Evolutionary conservation across 2,888 invertebrate genomes (phyloP).

Genomic region (Phengaris arion): DNA sequence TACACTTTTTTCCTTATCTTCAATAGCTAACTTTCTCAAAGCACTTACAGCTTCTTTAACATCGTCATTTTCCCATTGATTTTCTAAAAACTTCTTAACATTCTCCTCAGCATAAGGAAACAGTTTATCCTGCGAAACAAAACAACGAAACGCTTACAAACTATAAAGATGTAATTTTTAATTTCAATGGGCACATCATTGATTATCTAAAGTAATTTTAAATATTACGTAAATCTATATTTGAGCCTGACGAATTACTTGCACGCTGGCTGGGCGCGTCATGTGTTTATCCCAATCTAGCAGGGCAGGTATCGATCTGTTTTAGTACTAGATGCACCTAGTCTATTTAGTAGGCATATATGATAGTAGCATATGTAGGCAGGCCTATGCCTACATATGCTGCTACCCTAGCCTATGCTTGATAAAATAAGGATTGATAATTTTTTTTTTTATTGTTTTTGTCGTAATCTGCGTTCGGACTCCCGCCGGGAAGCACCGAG

Average conservation of each 20-base stretch:
- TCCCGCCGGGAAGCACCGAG: too few species aligned
- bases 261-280: not conserved
- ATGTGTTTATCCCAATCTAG: conserved; percentile 6
- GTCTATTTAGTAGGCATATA: not conserved
- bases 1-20: conserved; percentile 79
- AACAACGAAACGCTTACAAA: conserved; percentile 20
- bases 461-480: too few species aligned
- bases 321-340: not conserved
- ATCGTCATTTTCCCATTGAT: conserved; percentile 84
- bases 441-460: too few species aligned
- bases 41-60: conserved; percentile 83
- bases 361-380: too few species aligned
- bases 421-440: too few species aligned
- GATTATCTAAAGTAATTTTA: not conserved
- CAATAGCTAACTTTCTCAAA: conserved; percentile 81
- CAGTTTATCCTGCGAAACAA: conserved; percentile 82
- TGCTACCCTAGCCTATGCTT: too few species aligned
- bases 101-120: conserved; percentile 89
- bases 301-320: not conserved
- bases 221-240: not conserved
- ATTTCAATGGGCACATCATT: too few species aligned
- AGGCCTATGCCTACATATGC: too few species aligned
- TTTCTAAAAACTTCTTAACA: conserved; percentile 83
- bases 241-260: not conserved
- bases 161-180: too few species aligned